Conservation (phyloP, 2,888 invertebrate genomes). For the Agrochola macilenta region DNA sequence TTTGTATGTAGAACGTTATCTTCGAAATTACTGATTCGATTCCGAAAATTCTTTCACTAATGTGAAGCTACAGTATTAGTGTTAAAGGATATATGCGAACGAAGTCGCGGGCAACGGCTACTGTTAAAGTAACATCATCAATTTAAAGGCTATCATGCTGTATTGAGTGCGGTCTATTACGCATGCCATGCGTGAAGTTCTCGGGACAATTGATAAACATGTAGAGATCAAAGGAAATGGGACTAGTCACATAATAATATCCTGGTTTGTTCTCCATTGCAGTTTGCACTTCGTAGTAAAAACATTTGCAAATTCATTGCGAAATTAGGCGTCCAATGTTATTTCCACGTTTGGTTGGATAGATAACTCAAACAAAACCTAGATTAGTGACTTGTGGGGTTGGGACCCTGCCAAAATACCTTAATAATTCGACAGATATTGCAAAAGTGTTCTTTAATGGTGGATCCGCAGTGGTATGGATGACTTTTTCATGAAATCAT, state of each 20-base stretch:
- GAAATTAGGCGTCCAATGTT: background rate
- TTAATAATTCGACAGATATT: background rate
- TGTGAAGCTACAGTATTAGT: too few relatives aligned
- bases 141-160: conserved; percentile 34
- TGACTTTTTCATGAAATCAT: too few relatives aligned
- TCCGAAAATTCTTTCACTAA: too few relatives aligned
- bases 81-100: too few relatives aligned
- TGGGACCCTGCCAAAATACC: background rate
- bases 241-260: conserved; percentile 15
- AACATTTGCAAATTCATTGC: background rate
- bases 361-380: too few relatives aligned
- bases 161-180: conserved; percentile 20
- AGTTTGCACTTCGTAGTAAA: background rate
- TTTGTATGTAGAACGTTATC: too few relatives aligned
- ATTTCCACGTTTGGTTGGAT: background rate
- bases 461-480: too few relatives aligned
- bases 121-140: conserved; percentile 21
- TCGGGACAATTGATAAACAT: conserved; percentile 55
- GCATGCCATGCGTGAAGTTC: conserved; percentile 22
- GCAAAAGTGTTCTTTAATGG: background rate
- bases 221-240: conserved; percentile 35
- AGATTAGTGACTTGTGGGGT: background rate
- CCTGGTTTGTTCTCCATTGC: conserved; percentile 29
- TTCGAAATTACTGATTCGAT: too few relatives aligned
- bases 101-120: background rate